Conservation (phyloP, 92 coral and sea anemone genomes). For the Chrysogorgia sp. region DNA sequence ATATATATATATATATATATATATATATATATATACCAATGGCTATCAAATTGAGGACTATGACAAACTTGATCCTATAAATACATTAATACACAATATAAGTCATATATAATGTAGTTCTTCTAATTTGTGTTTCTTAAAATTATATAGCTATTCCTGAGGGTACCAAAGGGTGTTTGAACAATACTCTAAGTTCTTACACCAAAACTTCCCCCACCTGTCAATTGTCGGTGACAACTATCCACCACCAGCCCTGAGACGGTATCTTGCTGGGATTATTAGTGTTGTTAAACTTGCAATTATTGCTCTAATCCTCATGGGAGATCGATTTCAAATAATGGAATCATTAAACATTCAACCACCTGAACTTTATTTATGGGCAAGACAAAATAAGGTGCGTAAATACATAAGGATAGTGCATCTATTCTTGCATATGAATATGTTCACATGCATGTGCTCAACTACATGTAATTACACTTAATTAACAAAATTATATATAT, state of each 20-base stretch:
- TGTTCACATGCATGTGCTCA: too few relatives aligned
- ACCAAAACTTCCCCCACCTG: slow-evolving; percentile 87
- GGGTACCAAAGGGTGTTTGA: slow-evolving; percentile 99
- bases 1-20: too few relatives aligned
- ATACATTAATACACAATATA: too few relatives aligned
- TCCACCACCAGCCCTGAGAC: slow-evolving; percentile 95
- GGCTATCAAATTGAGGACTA: too few relatives aligned
- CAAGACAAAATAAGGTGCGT: slow-evolving; percentile 89
- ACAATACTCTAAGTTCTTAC: slow-evolving; percentile 93
- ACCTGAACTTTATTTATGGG: slow-evolving; percentile 85
- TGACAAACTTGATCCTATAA: too few relatives aligned
- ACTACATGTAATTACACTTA: too few relatives aligned
- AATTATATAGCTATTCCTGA: slow-evolving; percentile 88
- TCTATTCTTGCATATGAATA: too few relatives aligned
- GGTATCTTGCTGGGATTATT: slow-evolving; percentile 77
- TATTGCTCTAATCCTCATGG: slow-evolving; percentile 80
- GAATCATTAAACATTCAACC: slow-evolving; percentile 75
- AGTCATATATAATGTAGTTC: background rate
- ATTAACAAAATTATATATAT: too few relatives aligned
- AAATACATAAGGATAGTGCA: too few relatives aligned
- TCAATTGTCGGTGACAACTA: slow-evolving; percentile 90
- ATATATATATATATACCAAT: too few relatives aligned
- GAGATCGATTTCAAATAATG: slow-evolving; percentile 79
- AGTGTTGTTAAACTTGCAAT: slow-evolving; percentile 73
- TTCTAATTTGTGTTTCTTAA: background rate